A percentile compares a stretch with the other conserved stretches of the same genome.
Conservation (phyloP, 1,140 invertebrate genomes). For the Diabrotica virgifera region DNA sequence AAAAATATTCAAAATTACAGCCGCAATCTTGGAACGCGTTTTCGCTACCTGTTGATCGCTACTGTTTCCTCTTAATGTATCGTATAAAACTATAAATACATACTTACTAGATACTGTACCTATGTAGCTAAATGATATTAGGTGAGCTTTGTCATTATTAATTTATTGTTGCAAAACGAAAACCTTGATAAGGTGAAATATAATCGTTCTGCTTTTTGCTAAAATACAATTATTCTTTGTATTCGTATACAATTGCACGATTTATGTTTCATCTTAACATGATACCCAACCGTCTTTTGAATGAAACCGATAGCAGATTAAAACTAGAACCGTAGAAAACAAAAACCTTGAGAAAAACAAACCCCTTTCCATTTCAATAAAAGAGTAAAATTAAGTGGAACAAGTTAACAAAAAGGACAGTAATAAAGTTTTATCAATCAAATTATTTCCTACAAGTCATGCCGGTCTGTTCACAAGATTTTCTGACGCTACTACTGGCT, state of each 20-base stretch:
- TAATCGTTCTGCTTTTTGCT: constrained; percentile 15
- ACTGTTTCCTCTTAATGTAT: too few species aligned
- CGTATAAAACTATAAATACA: too few species aligned
- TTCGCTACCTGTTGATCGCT: too few species aligned
- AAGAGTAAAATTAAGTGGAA: constrained; percentile 28
- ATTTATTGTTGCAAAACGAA: not conserved
- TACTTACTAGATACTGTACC: too few species aligned
- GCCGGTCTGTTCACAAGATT: constrained; percentile 25
- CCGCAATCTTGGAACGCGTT: too few species aligned
- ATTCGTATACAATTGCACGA: constrained; percentile 32
- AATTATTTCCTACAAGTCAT: constrained; percentile 35
- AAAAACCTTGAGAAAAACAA: constrained; percentile 28
- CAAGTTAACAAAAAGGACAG: constrained; percentile 26
- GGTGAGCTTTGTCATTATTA: too few species aligned
- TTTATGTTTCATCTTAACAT: constrained; percentile 32
- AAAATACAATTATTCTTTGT: constrained; percentile 27
- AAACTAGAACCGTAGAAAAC: constrained; percentile 5
- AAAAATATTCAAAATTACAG: too few species aligned
- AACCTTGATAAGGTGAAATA: constrained; percentile 11
- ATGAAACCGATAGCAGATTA: constrained; percentile 26
- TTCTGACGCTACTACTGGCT: not conserved
- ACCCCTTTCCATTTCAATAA: constrained; percentile 27
- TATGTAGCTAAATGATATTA: too few species aligned
- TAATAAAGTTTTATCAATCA: constrained; percentile 39
- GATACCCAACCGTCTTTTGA: constrained; percentile 34